A percentile compares a stretch with the other conserved stretches of the same genome.
Conservation (phyloP, 1,140 invertebrate genomes). For the Drosophila santomea region DNA sequence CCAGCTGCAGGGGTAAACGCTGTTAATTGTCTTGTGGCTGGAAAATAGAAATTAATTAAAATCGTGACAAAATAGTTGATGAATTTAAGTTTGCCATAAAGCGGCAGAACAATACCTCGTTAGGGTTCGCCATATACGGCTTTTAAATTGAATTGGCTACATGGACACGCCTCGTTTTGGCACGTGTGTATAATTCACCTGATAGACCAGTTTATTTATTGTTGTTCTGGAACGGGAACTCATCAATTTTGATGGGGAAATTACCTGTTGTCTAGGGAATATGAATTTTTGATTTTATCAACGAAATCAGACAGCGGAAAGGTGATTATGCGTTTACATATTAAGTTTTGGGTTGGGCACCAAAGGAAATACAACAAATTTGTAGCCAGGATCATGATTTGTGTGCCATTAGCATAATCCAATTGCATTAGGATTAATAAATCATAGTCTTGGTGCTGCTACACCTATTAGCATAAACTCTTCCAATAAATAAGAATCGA, state of each 20-base stretch:
- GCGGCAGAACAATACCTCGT: constrained; percentile 49
- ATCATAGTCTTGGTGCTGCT: constrained; percentile 13
- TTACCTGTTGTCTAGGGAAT: constrained; percentile 35
- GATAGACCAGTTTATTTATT: constrained; percentile 38
- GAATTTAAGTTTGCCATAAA: constrained; percentile 48
- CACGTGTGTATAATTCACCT: constrained; percentile 51
- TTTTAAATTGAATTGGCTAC: constrained; percentile 2
- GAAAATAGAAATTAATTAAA: constrained; percentile 60
- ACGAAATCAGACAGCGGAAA: constrained; percentile 24
- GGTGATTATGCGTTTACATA: constrained; percentile 8
- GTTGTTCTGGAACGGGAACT: constrained; percentile 4
- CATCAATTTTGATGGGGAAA: constrained; percentile 34
- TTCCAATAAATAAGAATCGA: constrained; percentile 37
- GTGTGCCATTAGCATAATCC: neutral
- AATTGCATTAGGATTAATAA: constrained; percentile 13
- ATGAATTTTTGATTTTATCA: constrained; percentile 46
- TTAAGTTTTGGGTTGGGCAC: neutral
- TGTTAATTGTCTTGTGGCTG: constrained; percentile 31
- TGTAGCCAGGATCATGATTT: neutral
- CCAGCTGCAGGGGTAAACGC: constrained; percentile 29
- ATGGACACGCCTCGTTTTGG: constrained; percentile 40
- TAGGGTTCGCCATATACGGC: constrained; percentile 35
- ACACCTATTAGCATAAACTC: constrained; percentile 41
- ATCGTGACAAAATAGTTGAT: constrained; percentile 48
- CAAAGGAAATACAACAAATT: neutral